Evolutionary conservation across 2,888 invertebrate species (phyloP), one percentile per base, ranked within the genome.

Genomic region (Erebia aethiops): DNA sequence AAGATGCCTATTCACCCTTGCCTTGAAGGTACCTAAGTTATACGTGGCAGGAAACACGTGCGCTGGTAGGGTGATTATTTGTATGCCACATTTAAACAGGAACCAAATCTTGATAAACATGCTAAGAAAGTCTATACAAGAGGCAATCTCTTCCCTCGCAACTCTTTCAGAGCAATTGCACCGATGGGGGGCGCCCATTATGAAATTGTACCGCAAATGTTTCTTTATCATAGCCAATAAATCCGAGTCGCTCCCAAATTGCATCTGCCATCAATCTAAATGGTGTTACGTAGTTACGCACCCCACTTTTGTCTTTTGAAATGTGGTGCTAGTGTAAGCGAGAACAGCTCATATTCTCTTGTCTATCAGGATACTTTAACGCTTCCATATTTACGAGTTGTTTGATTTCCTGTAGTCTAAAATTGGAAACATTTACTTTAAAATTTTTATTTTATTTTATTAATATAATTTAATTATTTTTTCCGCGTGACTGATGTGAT

Each of bases 261-360:
- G 92, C 91, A 91, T 91, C 91, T 90, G 85, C 86, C 87, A 92
- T 91, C 91, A 91, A 91, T 92, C 91, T 90, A 87, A 90, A 87
- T 85, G 83, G 88, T 84, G 91, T 90, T 88, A 90, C 85, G 85
- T 88, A 85, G 88, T 90, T 88, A 90, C 89, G 87, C 85, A 84
- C 88, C 90, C 90, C 79, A 84, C 80, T 81, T 78, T 75, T 76
- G 82, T 76, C 74, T 77, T 71, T 72, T 70, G 58, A 62, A 78
- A 80, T 74, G 71, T 61, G 82, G 69, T 84, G 51, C 8, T 0
- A 80, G 84, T 82, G 82, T 43, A 3, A 54, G 56, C 64, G 60
- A 49, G 54, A 49, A 57, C 46, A n/a, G n/a, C n/a, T n/a, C n/a
- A n/a, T n/a, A n/a, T n/a, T n/a, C n/a, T n/a, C n/a, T n/a, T n/a